phyloP scores from a whole-genome alignment of 1,140 invertebrate genomes.

The Steinernema khuongi region DNA sequence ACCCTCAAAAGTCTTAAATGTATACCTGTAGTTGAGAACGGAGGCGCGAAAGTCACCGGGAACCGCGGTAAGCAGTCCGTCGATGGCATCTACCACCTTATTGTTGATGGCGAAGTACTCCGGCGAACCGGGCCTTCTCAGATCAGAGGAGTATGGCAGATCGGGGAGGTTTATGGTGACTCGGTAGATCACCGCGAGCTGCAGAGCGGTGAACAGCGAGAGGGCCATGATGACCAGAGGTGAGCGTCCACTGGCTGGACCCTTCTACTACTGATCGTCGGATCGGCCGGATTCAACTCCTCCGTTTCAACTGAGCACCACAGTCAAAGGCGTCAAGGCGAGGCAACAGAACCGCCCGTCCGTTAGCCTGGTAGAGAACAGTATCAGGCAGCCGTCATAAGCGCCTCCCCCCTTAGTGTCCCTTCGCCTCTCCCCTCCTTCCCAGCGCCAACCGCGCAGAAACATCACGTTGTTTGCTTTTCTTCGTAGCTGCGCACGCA shows the following conservation, averaged over 20 bases:
- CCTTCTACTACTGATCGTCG: background rate
- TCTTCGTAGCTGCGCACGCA: constrained; percentile 14
- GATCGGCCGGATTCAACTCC: background rate
- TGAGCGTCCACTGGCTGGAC: background rate
- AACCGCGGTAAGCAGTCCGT: constrained; percentile 23
- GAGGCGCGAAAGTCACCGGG: constrained; percentile 26
- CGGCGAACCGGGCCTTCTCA: constrained; percentile 21
- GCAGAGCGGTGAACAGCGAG: constrained; percentile 27
- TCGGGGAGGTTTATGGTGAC: constrained; percentile 38
- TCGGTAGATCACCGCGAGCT: constrained; percentile 35
- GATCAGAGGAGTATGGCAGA: constrained; percentile 35
- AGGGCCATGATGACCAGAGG: constrained; percentile 17
- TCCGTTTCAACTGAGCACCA: background rate
- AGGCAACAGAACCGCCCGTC: constrained; percentile 13
- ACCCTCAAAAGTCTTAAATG: background rate
- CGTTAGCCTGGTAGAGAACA: constrained; percentile 16
- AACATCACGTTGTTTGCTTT: constrained; percentile 16
- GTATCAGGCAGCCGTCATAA: constrained; percentile 11
- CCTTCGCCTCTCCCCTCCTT: background rate
- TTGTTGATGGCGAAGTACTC: constrained; percentile 29
- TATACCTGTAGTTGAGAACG: constrained; percentile 33
- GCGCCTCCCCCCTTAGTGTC: constrained; percentile 2
- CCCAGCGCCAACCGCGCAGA: constrained; percentile 11
- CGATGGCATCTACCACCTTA: constrained; percentile 23
- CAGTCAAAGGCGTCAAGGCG: background rate